Evolutionary conservation across 1,140 invertebrate genomes (phyloP).

Genomic region (Drosophila kepulauana): DNA sequence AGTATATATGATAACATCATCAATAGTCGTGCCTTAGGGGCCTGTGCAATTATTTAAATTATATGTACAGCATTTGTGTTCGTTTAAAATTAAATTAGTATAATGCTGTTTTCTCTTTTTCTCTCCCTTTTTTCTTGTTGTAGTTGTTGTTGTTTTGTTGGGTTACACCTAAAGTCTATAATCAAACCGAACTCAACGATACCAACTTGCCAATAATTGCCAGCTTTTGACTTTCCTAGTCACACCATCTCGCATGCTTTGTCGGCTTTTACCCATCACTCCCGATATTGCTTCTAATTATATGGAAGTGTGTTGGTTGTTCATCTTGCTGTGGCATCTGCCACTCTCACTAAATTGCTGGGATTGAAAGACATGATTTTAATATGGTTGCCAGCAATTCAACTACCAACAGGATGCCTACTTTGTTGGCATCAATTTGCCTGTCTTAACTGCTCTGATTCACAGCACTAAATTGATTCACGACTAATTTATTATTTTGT

Average conservation of each 20-base stretch:
- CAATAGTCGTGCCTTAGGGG: constrained; percentile 59
- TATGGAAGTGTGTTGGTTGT: constrained; percentile 30
- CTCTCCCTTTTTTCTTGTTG: not conserved
- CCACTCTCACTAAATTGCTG: constrained; percentile 33
- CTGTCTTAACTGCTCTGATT: not conserved
- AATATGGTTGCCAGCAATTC: constrained; percentile 47
- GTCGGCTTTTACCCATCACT: constrained; percentile 61
- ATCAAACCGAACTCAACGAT: constrained; percentile 23
- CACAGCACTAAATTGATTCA: constrained; percentile 12
- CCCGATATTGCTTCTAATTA: constrained; percentile 72
- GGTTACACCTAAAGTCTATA: constrained; percentile 51
- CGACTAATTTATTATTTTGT: constrained; percentile 1
- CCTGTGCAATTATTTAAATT: constrained; percentile 77
- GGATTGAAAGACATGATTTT: constrained; percentile 60
- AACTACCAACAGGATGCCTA: constrained; percentile 9
- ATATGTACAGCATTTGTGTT: constrained; percentile 71
- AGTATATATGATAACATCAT: constrained; percentile 73
- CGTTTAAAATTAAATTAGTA: constrained; percentile 82
- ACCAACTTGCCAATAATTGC: constrained; percentile 46
- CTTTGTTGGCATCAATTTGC: not conserved
- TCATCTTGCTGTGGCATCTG: constrained; percentile 51
- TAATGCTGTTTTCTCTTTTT: constrained; percentile 55
- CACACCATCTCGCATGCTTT: constrained; percentile 53
- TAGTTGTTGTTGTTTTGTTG: constrained; percentile 13
- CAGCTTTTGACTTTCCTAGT: constrained; percentile 36